Evolutionary conservation across 2,888 invertebrate genomes (phyloP).

Genomic region (Odontothrips loti): DNA sequence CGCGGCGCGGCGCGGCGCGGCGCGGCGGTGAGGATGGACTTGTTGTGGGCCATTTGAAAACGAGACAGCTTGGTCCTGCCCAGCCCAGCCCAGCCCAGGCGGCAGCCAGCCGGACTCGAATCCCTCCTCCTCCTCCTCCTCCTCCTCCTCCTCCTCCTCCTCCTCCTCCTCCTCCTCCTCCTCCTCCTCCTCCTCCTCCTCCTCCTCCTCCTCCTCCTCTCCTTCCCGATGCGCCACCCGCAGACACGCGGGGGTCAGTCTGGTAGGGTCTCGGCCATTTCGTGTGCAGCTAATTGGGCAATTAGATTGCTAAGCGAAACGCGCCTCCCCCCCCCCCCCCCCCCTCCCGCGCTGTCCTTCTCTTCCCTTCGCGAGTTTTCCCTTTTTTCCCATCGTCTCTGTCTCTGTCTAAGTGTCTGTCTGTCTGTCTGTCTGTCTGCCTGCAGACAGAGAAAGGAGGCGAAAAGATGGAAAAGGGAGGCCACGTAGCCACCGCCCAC

Average conservation of each 20-base stretch:
- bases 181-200: not conserved
- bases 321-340: not conserved
- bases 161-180: too few relatives aligned
- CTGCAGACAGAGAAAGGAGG: not conserved
- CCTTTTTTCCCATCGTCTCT: not conserved
- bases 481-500: too few relatives aligned
- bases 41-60: not conserved
- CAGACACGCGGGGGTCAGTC: too few relatives aligned
- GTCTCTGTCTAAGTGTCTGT: not conserved
- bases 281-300: constrained; percentile 1
- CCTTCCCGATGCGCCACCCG: too few relatives aligned
- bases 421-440: not conserved
- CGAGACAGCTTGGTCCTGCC: not conserved
- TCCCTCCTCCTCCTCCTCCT: too few relatives aligned
- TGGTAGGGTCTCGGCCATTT: not conserved
- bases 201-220: not conserved
- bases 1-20: not conserved
- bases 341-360: not conserved
- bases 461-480: too few relatives aligned
- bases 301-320: constrained; percentile 5
- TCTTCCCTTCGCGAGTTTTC: not conserved
- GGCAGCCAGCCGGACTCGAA: too few relatives aligned
- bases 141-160: too few relatives aligned
- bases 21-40: not conserved
- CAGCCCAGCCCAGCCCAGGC: not conserved